Percentiles rank a stretch among this genome's conserved stretches.
Evolutionary conservation across 2,888 invertebrate species (phyloP).

Genomic region (Anorthoa munda): DNA sequence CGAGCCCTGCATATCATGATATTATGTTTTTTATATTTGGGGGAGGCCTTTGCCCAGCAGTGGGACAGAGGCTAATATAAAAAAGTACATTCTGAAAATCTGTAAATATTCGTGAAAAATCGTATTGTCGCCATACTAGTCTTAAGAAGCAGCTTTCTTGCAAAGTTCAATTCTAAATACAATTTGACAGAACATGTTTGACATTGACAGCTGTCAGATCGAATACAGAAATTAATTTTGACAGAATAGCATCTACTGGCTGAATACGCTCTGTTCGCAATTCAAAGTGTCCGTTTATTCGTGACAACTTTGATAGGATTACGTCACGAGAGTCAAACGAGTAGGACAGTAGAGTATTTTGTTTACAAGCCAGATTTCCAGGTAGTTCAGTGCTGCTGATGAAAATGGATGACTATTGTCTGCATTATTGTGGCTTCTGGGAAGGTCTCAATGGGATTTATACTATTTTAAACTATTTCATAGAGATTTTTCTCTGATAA

Average conservation of each 20-base stretch:
- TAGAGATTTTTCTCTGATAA: not conserved
- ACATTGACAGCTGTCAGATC: conserved; percentile 36
- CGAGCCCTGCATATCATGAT: not conserved
- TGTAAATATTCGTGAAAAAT: not conserved
- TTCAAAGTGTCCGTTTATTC: not conserved
- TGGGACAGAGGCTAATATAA: too few species aligned
- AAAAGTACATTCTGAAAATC: not conserved
- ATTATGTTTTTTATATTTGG: conserved; percentile 4
- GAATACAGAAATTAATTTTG: not conserved
- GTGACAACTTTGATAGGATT: conserved; percentile 26
- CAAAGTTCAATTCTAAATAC: not conserved
- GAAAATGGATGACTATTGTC: conserved; percentile 23
- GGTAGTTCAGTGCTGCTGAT: conserved; percentile 11
- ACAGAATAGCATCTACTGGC: not conserved
- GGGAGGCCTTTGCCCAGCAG: too few species aligned
- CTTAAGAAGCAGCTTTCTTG: not conserved
- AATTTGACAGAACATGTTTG: conserved; percentile 7
- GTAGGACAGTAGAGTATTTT: conserved; percentile 11
- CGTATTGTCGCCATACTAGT: not conserved
- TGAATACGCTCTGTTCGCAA: not conserved
- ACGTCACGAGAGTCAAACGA: conserved; percentile 32
- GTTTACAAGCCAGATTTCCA: conserved; percentile 36
- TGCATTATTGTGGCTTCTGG: not conserved
- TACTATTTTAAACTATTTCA: not conserved
- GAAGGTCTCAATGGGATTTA: not conserved